Evolutionary conservation across 2,797 vertebrate species (phyloP), one percentile per base, ranked within the genome.

Genomic region (Rousettus madagascariensis): DNA sequence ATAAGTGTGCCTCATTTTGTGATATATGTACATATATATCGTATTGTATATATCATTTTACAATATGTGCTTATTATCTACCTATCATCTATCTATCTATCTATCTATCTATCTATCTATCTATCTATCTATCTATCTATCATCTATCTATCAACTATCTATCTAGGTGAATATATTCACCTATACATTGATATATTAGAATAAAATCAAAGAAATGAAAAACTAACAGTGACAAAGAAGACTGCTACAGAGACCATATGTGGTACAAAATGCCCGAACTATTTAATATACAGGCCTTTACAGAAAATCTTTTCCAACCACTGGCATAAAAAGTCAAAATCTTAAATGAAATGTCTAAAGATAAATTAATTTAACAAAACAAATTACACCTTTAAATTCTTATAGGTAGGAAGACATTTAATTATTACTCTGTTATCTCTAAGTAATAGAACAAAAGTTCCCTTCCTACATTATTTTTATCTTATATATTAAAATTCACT

Each of bases 281-380:
- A 71, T 30, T 85, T 95, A 74, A 71, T 49, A 63, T 68, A 13
- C 3, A 57, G 10, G 0, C 17, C 7, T 63, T 85, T 33, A 66
- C 6, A 13, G 22, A 84, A 63, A 90, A 49, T 8, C 6, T 17
- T 74, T 84, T 26, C n/a, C 55, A 20, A 8, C 63, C 22, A 15
- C 12, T 87, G 10, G 19, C 20, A 69, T 38, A 43, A 93, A 72
- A 26, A 6, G 9, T 74, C 66, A 95, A 83, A 91, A 93, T 80
- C 4, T 15, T 77, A 69, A 92, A 30, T 84, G 41, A 86, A 46
- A 87, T 55, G 15, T 49, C 66, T 83, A 19, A 84, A 80, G 77
- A 87, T 49, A 63, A 86, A 86, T 82, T 65, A 90, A 87, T n/a
- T 71, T 53, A 86, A 87, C 19, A 90, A 85, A 95, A 78, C 0